These are phyloP conservation scores for Clitarchus hookeri DNA, from an alignment of 2,888 invertebrate genomes.

Conservation along the genomic window DNA sequence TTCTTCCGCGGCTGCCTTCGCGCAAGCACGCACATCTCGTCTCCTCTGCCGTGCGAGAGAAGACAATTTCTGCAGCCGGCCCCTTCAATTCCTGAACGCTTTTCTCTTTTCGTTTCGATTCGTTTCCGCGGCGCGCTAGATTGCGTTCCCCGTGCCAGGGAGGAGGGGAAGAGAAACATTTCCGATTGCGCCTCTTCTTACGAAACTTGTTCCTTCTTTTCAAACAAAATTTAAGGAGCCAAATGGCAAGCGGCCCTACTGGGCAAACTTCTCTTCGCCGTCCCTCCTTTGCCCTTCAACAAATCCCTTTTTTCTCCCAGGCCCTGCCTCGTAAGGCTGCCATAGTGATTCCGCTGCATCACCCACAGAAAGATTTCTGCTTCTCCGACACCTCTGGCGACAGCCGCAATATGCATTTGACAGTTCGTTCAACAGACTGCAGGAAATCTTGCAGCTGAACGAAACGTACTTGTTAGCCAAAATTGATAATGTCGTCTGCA, in stretches of 20 bases:
- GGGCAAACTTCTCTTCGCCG: background rate
- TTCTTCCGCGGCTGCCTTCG: background rate
- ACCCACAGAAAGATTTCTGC: background rate
- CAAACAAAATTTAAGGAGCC: slow-evolving; percentile 16
- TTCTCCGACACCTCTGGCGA: background rate
- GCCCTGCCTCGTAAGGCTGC: background rate
- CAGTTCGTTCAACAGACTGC: no score
- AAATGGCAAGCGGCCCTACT: background rate
- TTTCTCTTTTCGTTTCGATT: background rate
- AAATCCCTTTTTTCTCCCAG: background rate
- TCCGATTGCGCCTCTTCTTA: slow-evolving; percentile 1
- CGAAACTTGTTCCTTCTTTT: background rate
- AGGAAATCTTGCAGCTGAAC: no score
- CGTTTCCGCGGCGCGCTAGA: slow-evolving; percentile 5
- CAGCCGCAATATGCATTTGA: no score
- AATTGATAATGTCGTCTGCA: no score
- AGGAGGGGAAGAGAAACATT: background rate
- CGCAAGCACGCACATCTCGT: background rate
- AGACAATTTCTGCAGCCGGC: slow-evolving; percentile 17
- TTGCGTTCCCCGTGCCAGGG: background rate
- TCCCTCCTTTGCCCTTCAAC: background rate
- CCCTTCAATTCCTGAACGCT: background rate
- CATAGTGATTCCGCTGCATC: background rate
- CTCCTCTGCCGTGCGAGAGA: background rate
- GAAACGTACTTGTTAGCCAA: no score